Base-by-base conservation (phyloP, 2,888 invertebrate genomes). In the Masnerella sp. region DNA sequence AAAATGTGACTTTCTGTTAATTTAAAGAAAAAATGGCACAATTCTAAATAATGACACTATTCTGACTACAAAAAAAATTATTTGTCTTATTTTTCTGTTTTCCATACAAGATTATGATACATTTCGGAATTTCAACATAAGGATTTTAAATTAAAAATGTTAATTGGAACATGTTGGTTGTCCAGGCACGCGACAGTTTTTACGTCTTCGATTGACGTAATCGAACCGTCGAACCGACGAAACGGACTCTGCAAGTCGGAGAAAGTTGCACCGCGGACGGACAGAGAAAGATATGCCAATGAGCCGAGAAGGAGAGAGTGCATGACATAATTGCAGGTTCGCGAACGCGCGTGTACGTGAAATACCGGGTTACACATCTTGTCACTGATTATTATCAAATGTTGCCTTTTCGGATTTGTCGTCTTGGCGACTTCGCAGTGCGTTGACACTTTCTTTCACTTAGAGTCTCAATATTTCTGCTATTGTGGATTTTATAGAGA, bases 291-390 rank as follows among this genome's bases (percentile, higher is more conserved):
- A 75, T 49, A 69, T 42, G 54, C 40, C 68, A 75, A 75, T 59
- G 69, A 58, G 32, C 59, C 47, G 34, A 74, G 72, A 73, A 51
- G 59, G 70, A 75, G 77, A 49, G 75, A 77, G 76, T 77, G 78
- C 79, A 80, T 84, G 83, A 83, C 81, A 83, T 83, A 83, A 84
- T 82, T 81, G 76, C 74, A 75, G 59, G 72, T 64, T 65, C 68
- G 52, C 70, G 73, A 80, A 81, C 76, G 79, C 72, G 75, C 76
- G 68, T 67, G 40, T 58, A 71, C 12, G 67, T 64, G 64, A 68
- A 75, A 68, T 64, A 62, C 58, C 52, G 74, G 32, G 49, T 65
- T 56, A 70, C 56, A 67, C 61, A 51, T 73, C 54, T 47, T 42
- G 47, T 43, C 52, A 58, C 45, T 65, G 64, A 65, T 65, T 59